These are phyloP conservation scores for Pyxicephalus adspersus DNA, from an alignment of 2,113 vertebrate species.

Conservation along the genomic window DNA sequence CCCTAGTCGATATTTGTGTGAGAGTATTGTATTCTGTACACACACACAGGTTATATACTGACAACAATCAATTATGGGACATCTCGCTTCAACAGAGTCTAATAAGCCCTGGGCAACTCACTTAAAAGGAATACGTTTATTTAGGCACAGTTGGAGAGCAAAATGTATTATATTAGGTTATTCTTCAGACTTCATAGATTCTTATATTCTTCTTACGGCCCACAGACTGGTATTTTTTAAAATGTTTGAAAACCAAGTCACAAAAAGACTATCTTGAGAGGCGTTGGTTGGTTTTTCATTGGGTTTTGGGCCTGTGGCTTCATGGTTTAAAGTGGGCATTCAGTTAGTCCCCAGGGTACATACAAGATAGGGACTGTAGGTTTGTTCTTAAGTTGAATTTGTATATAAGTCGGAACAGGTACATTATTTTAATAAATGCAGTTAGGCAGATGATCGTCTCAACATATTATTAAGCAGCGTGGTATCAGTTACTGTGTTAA, in stretches of 20 bases:
- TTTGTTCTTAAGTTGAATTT: too few relatives aligned
- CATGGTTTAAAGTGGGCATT: too few relatives aligned
- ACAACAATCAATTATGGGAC: conserved; percentile 6
- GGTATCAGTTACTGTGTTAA: too few relatives aligned
- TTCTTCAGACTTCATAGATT: not conserved
- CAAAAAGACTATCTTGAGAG: not conserved
- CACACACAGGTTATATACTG: not conserved
- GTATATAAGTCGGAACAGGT: too few relatives aligned
- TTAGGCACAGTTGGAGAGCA: not conserved
- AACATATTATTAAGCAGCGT: too few relatives aligned
- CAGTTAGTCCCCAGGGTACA: too few relatives aligned
- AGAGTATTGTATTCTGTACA: conserved; percentile 18
- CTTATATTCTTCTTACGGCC: not conserved
- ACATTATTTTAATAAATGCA: too few relatives aligned
- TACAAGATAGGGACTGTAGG: too few relatives aligned
- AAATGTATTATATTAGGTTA: not conserved
- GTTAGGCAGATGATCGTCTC: too few relatives aligned
- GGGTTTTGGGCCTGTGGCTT: too few relatives aligned
- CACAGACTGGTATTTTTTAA: not conserved
- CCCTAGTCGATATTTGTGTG: conserved; percentile 34
- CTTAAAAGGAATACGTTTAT: not conserved
- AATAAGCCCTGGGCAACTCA: not conserved
- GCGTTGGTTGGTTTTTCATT: not conserved
- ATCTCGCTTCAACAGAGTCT: not conserved
- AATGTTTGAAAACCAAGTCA: not conserved